Conservation (phyloP, 1,140 invertebrate species). For the Himalopsyche phryganea region DNA sequence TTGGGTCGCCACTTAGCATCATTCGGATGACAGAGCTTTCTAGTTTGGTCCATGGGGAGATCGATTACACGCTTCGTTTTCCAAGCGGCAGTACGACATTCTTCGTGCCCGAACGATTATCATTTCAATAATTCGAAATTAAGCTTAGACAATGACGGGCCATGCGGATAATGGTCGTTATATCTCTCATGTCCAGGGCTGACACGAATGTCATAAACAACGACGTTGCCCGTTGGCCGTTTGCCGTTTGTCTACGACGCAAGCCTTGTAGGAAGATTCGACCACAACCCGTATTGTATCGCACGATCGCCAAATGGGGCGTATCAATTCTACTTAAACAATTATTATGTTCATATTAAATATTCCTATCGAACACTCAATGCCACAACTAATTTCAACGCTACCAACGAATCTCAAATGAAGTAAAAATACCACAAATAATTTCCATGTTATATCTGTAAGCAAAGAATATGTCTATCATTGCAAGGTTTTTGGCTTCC, state of each 20-base stretch:
- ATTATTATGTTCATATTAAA: too few species aligned
- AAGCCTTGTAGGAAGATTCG: constrained; percentile 5
- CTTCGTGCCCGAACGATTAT: constrained; percentile 4
- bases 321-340: constrained; percentile 6
- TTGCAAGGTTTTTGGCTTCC: too few species aligned
- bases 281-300: constrained; percentile 7
- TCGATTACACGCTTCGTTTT: not conserved
- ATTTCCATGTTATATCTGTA: too few species aligned
- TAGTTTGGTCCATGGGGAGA: not conserved
- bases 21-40: not conserved
- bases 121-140: constrained; percentile 17
- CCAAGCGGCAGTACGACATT: not conserved
- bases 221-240: not conserved
- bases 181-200: constrained; percentile 8
- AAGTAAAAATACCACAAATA: too few species aligned
- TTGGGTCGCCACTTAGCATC: too few species aligned
- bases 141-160: constrained; percentile 11
- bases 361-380: too few species aligned
- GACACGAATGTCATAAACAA: constrained; percentile 17
- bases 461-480: too few species aligned
- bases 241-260: not conserved
- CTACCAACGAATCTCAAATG: too few species aligned
- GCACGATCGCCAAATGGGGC: constrained; percentile 1
- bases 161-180: constrained; percentile 2
- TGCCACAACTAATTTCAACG: too few species aligned